These are phyloP conservation scores for Amphiprion clarkii DNA, from an alignment of 2,797 vertebrate species.

Conservation along the genomic window DNA sequence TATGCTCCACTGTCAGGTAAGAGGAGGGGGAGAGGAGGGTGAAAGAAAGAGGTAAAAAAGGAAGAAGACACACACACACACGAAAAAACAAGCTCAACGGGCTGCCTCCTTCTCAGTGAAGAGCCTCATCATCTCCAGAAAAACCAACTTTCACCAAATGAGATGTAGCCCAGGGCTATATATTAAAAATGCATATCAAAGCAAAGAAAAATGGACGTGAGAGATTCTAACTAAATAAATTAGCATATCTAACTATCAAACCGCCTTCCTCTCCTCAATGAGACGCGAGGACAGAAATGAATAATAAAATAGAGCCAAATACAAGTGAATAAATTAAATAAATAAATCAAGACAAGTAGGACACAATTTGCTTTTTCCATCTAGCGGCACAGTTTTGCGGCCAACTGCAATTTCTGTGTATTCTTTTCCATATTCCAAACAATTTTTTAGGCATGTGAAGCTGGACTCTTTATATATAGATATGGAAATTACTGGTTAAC, in stretches of 20 bases:
- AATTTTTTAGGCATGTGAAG: slow-evolving; percentile 48
- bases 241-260: slow-evolving; percentile 90
- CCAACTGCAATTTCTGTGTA: slow-evolving; percentile 50
- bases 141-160: slow-evolving; percentile 93
- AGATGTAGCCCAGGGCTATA: slow-evolving; percentile 93
- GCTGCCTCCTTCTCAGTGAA: slow-evolving; percentile 90
- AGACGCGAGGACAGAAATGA: slow-evolving; percentile 75
- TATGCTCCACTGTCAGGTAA: slow-evolving; percentile 80
- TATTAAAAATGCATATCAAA: slow-evolving; percentile 99
- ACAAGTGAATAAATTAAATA: slow-evolving; percentile 71
- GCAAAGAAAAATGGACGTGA: slow-evolving; percentile 95
- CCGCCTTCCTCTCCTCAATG: slow-evolving; percentile 72
- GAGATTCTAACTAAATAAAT: slow-evolving; percentile 92
- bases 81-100: slow-evolving; percentile 79
- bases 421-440: slow-evolving; percentile 67
- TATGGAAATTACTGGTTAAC: slow-evolving; percentile 62
- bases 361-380: slow-evolving; percentile 37
- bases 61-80: slow-evolving; percentile 23
- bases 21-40: slow-evolving; percentile 53
- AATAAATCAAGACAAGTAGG: slow-evolving; percentile 60
- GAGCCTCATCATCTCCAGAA: slow-evolving; percentile 92
- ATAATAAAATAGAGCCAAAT: slow-evolving; percentile 81
- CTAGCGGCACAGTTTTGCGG: slow-evolving; percentile 48
- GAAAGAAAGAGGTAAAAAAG: slow-evolving; percentile 77
- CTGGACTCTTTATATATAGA: slow-evolving; percentile 53